These are phyloP conservation scores for Sylvia atricapilla DNA, from an alignment of 2,113 vertebrate species.

Conservation along the genomic window DNA sequence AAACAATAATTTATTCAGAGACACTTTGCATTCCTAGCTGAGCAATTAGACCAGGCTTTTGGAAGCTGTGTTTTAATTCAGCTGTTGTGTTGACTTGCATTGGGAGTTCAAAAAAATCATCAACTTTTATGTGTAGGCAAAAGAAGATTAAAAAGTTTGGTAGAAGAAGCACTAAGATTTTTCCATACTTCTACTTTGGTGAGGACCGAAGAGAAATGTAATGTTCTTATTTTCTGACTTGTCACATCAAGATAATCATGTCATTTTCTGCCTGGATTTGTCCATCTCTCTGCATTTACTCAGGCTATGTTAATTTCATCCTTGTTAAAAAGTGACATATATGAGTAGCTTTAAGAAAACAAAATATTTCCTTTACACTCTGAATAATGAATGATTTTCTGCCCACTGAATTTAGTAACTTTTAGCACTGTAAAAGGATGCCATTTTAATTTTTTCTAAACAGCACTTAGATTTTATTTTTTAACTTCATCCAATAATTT, in stretches of 20 bases:
- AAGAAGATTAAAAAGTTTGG: background rate
- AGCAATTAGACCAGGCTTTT: background rate
- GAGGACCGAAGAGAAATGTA: background rate
- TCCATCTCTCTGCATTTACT: background rate
- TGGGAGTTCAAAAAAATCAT: background rate
- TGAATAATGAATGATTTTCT: background rate
- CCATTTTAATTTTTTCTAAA: background rate
- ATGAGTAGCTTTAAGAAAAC: background rate
- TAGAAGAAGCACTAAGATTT: background rate
- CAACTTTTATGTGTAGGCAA: background rate
- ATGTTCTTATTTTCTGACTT: background rate
- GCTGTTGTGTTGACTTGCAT: background rate
- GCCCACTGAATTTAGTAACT: background rate
- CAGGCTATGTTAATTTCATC: background rate
- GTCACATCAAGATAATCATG: background rate
- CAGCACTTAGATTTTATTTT: background rate
- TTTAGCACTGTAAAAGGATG: background rate
- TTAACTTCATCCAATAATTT: background rate
- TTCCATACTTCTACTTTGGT: background rate
- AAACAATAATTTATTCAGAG: background rate
- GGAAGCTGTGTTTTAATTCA: background rate
- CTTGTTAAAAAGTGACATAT: background rate
- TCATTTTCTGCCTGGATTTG: background rate
- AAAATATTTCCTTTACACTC: background rate
- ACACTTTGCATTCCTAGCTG: background rate